A percentile compares a stretch with the other conserved stretches of the same genome.
Conservation (phyloP, 2,888 invertebrate species). For the Drosophila borborema region DNA sequence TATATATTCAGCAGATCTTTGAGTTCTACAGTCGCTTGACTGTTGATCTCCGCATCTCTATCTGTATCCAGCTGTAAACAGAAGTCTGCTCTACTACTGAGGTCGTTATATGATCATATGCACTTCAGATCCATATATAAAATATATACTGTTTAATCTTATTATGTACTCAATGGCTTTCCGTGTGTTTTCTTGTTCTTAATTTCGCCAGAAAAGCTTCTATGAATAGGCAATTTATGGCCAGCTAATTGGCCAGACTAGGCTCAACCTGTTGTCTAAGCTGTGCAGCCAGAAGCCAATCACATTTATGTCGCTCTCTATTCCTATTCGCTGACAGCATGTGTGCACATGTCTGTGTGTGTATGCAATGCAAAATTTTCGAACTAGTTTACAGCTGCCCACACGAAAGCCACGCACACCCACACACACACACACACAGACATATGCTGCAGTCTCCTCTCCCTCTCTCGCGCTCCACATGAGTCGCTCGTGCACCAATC, state of each 20-base stretch:
- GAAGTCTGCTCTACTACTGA: not conserved
- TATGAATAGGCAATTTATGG: not conserved
- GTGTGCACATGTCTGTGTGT: constrained; percentile 6
- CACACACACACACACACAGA: not conserved
- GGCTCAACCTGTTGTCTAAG: constrained; percentile 6
- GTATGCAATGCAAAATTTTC: constrained; percentile 7
- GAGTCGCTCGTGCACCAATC: constrained; percentile 65
- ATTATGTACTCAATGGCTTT: not conserved
- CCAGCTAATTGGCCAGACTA: constrained; percentile 12
- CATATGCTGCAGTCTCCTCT: not conserved
- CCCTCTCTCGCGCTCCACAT: constrained; percentile 2
- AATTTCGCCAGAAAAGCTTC: not conserved
- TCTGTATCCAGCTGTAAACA: not conserved
- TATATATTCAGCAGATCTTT: not conserved
- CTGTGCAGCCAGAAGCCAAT: constrained; percentile 35
- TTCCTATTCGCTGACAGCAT: constrained; percentile 48
- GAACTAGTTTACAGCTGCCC: constrained; percentile 16
- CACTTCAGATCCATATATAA: not conserved
- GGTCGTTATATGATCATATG: not conserved
- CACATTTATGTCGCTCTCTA: constrained; percentile 44
- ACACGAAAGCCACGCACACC: constrained; percentile 10
- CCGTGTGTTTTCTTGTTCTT: not conserved
- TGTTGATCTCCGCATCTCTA: not conserved
- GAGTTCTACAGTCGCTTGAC: not conserved
- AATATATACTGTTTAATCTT: no score